Evolutionary conservation across 1,140 invertebrate genomes (phyloP).

Genomic region (Panonychus citri): DNA sequence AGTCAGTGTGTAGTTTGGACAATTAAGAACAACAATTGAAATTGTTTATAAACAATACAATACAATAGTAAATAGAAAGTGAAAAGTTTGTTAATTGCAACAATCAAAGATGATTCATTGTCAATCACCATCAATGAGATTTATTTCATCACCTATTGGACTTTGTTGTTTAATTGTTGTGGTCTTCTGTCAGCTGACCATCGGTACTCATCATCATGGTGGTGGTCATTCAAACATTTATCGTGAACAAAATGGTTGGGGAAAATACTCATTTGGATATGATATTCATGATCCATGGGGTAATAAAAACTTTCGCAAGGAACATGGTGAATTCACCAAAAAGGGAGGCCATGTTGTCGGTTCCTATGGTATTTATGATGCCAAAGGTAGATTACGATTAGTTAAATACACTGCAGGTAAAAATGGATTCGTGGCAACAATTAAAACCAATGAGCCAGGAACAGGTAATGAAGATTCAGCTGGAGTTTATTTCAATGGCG

Average conservation of each 20-base stretch:
- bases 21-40: too few relatives aligned
- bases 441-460: constrained; percentile 7
- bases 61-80: too few relatives aligned
- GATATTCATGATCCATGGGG: constrained; percentile 1
- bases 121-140: too few relatives aligned
- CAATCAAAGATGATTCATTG: too few relatives aligned
- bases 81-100: too few relatives aligned
- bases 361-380: constrained; percentile 11
- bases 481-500: neutral
- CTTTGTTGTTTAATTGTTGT: too few relatives aligned
- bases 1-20: too few relatives aligned
- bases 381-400: constrained; percentile 10
- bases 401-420: constrained; percentile 12
- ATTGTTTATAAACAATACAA: too few relatives aligned
- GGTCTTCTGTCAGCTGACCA: too few relatives aligned
- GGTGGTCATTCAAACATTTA: too few relatives aligned
- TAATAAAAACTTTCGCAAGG: neutral
- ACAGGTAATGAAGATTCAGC: neutral
- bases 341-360: constrained; percentile 2
- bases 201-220: too few relatives aligned
- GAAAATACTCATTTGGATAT: constrained; percentile 5
- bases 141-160: too few relatives aligned
- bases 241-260: neutral
- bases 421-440: constrained; percentile 8
- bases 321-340: neutral